Evolutionary conservation across 2,797 vertebrate species (phyloP).

Genomic region (Falco columbarius): DNA sequence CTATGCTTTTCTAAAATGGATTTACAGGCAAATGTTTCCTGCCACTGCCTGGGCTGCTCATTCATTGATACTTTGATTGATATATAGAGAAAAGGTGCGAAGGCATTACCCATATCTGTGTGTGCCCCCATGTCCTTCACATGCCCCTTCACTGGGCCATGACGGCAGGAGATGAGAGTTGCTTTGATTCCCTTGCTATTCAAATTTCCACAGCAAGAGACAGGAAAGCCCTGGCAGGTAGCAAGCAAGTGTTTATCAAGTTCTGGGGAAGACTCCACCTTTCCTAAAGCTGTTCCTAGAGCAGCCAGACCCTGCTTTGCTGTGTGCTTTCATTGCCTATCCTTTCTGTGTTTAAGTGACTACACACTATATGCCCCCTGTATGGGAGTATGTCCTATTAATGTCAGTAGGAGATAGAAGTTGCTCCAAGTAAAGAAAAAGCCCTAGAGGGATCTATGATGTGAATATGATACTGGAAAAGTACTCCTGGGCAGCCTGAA

Average conservation of each 20-base stretch:
- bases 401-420: neutral
- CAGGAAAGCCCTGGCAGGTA: neutral
- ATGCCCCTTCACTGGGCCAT: neutral
- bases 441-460: neutral
- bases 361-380: fast-evolving
- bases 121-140: neutral
- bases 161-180: neutral
- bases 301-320: neutral
- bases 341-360: neutral
- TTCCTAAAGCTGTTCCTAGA: neutral
- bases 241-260: neutral
- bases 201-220: neutral
- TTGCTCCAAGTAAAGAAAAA: neutral
- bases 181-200: neutral
- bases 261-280: neutral
- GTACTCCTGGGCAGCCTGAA: neutral
- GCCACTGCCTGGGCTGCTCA: neutral
- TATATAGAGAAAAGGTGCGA: neutral
- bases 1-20: neutral
- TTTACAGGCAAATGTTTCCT: neutral
- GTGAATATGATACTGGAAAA: neutral
- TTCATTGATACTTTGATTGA: neutral
- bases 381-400: neutral
- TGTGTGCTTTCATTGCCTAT: neutral
- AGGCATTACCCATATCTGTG: too few species aligned